A percentile compares a stretch with the other conserved stretches of the same genome.
phyloP scores from a whole-genome alignment of 2,113 vertebrate genomes.

The Donacobius atricapilla region DNA sequence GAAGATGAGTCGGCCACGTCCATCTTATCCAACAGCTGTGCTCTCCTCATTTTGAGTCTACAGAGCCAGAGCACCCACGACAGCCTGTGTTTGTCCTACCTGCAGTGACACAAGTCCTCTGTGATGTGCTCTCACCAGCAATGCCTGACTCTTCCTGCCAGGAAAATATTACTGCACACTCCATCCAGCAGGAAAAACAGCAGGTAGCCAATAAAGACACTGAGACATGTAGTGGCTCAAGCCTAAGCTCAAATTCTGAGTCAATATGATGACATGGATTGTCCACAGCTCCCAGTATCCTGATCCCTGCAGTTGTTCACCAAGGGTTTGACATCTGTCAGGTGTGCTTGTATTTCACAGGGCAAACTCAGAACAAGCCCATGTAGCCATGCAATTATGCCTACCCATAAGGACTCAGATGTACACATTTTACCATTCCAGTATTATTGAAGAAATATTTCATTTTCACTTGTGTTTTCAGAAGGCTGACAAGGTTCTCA shows the following conservation, averaged over 20 bases:
- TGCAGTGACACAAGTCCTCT: neutral
- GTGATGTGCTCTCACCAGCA: neutral
- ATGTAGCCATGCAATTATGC: neutral
- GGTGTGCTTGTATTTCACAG: neutral
- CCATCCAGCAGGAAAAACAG: neutral
- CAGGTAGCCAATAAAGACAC: neutral
- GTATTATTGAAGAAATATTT: constrained; percentile 34
- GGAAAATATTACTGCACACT: neutral
- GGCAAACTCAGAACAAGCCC: neutral
- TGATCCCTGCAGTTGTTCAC: neutral
- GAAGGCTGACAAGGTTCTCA: neutral
- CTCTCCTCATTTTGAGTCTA: neutral
- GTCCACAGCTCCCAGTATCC: neutral
- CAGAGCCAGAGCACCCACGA: neutral
- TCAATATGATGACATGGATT: neutral
- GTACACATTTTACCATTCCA: constrained; percentile 1
- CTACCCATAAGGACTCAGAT: neutral
- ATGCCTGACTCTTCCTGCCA: neutral
- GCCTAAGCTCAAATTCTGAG: neutral
- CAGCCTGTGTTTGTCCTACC: neutral
- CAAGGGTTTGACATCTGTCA: neutral
- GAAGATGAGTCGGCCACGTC: neutral
- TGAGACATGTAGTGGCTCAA: neutral
- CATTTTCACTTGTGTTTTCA: constrained; percentile 37
- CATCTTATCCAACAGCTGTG: neutral